These are phyloP conservation scores for Zygaena filipendulae DNA, from an alignment of 2,888 invertebrate species.

Conservation along the genomic window DNA sequence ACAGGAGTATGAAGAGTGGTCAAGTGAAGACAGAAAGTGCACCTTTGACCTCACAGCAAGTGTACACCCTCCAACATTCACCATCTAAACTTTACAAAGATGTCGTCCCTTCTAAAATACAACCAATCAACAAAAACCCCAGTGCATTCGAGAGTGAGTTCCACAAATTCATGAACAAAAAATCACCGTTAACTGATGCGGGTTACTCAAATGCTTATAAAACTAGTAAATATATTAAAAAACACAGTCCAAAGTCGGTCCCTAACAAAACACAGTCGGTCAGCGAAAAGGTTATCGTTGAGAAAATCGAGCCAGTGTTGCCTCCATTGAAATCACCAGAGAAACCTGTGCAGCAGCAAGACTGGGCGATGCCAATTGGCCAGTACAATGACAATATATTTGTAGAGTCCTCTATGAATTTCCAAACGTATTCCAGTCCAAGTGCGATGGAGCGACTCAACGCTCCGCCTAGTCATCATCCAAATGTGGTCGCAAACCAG, in stretches of 20 bases:
- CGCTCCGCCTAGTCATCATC: constrained; percentile 9
- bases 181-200: constrained; percentile 7
- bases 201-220: neutral
- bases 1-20: constrained; percentile 9
- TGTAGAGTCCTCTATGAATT: constrained; percentile 38
- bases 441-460: constrained; percentile 15
- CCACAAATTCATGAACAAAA: constrained; percentile 41
- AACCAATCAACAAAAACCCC: constrained; percentile 46
- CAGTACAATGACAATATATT: constrained; percentile 56
- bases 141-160: constrained; percentile 54
- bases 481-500: constrained; percentile 18
- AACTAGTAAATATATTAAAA: neutral
- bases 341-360: constrained; percentile 19
- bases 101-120: constrained; percentile 29
- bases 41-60: constrained; percentile 9
- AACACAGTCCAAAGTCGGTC: neutral
- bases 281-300: constrained; percentile 20
- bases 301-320: constrained; percentile 17
- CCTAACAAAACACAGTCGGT: constrained; percentile 14
- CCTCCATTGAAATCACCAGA: constrained; percentile 6
- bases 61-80: constrained; percentile 10
- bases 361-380: constrained; percentile 36
- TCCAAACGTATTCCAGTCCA: constrained; percentile 24
- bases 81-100: constrained; percentile 19
- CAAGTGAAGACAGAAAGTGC: constrained; percentile 5